Percentiles rank a stretch among this genome's conserved stretches.
phyloP scores from a whole-genome alignment of 2,888 invertebrate genomes.

The Neoascia interrupta region DNA sequence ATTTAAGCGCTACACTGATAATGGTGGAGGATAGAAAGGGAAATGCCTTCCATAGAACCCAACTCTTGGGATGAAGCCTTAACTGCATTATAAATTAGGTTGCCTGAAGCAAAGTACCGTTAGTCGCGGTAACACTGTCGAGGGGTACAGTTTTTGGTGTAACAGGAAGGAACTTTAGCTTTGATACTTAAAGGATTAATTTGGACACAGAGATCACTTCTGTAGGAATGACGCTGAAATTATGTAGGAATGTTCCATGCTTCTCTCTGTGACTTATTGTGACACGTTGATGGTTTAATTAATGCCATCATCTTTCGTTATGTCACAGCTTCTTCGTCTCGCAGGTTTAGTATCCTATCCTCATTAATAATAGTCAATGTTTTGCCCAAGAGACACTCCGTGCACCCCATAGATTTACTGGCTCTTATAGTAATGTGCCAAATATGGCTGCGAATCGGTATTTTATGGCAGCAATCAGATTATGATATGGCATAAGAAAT shows the following conservation, averaged over 20 bases:
- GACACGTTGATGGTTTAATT: too few species aligned
- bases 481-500: slow-evolving; percentile 63
- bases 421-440: slow-evolving; percentile 52
- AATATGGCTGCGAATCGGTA: slow-evolving; percentile 57
- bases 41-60: not conserved
- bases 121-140: slow-evolving; percentile 6
- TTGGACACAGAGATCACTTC: too few species aligned
- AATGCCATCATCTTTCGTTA: too few species aligned
- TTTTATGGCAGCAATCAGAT: slow-evolving; percentile 62
- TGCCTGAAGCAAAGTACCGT: slow-evolving; percentile 17
- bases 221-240: too few species aligned
- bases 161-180: too few species aligned
- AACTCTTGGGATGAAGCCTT: not conserved
- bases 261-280: too few species aligned
- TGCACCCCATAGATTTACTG: slow-evolving; percentile 32
- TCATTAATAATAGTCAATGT: too few species aligned
- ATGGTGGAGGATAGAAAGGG: slow-evolving; percentile 16
- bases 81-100: slow-evolving; percentile 16
- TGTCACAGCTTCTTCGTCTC: too few species aligned
- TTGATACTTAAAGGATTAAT: too few species aligned
- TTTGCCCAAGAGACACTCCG: slow-evolving; percentile 1
- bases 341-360: too few species aligned
- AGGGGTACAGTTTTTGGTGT: not conserved
- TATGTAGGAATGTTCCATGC: too few species aligned
- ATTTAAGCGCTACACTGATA: slow-evolving; percentile 21